These are phyloP conservation scores for Chroicocephalus ridibundus DNA, from an alignment of 2,113 vertebrate genomes.

Conservation along the genomic window DNA sequence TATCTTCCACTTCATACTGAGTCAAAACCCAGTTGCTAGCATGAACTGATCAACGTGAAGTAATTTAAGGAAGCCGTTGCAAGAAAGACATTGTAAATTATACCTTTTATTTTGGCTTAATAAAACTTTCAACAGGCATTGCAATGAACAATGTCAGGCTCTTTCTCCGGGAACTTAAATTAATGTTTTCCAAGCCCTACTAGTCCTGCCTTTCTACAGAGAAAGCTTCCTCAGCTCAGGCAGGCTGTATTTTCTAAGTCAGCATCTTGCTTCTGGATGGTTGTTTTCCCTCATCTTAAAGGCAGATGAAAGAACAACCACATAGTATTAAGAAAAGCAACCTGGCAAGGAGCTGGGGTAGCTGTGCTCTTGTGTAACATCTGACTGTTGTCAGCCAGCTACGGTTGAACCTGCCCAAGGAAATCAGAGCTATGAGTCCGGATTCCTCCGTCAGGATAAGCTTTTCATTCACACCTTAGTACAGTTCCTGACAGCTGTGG, in stretches of 20 bases:
- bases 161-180: background rate
- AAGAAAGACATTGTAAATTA: background rate
- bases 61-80: background rate
- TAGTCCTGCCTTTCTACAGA: background rate
- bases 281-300: background rate
- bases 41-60: background rate
- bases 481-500: slow-evolving; percentile 62
- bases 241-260: background rate
- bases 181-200: background rate
- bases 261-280: background rate
- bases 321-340: background rate
- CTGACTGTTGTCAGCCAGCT: slow-evolving; percentile 27
- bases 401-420: slow-evolving; percentile 36
- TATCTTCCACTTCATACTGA: background rate
- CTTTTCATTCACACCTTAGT: slow-evolving; percentile 70
- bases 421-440: slow-evolving; percentile 37
- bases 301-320: background rate
- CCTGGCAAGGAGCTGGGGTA: background rate
- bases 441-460: slow-evolving; percentile 64
- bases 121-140: background rate
- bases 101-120: background rate
- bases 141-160: background rate
- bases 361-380: background rate
- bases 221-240: background rate
- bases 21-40: background rate